Evolutionary conservation across 2,797 vertebrate species (phyloP), one percentile per base, ranked within the genome.

Genomic region (Chelon labrosus): DNA sequence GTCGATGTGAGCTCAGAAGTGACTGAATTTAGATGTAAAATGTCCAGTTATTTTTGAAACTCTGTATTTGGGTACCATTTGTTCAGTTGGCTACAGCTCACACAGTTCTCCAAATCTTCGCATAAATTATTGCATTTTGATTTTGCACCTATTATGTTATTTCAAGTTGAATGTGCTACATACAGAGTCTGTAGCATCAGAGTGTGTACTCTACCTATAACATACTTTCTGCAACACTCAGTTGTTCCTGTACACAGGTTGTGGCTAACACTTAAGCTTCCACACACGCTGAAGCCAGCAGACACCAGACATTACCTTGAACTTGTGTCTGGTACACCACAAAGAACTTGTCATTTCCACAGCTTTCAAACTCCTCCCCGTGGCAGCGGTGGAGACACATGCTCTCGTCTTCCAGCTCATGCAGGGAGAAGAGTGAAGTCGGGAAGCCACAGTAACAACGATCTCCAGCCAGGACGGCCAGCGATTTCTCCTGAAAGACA

Each of bases 301-400:
- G 57, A 17, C 49, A 51, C 22, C 37, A 64, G 56, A 65, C 12
- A 17, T 89, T 89, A 99, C 98, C 98, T 96, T 99, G 97, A 73
- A 99, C 97, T 89, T 99, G 98, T 0, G 98, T 99, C 94, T 99
- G 98, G 92, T 99, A 99, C 69, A 97, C 96, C 0, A 98, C 94
- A 85, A 97, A 97, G 90, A 96, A 97, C 1, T 96, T 91, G 0
- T 93, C 65, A 0, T 95, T 98, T 75, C 98, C 97, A 0, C 98
- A 99, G 95, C 94, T 98, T 91, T 99, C 98, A 0, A 97, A 97
- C 80, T 99, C 97, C 82, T 98, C 97, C 0, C 96, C 96, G 0
- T 91, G 85, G 50, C 98, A 99, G 63, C 88, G 96, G 72, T 96
- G 94, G 8, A 96, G 94, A 13, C 98, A 99, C 89, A 97, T 93